Conservation (phyloP, 2,797 vertebrate genomes). For the Tapera naevia region DNA sequence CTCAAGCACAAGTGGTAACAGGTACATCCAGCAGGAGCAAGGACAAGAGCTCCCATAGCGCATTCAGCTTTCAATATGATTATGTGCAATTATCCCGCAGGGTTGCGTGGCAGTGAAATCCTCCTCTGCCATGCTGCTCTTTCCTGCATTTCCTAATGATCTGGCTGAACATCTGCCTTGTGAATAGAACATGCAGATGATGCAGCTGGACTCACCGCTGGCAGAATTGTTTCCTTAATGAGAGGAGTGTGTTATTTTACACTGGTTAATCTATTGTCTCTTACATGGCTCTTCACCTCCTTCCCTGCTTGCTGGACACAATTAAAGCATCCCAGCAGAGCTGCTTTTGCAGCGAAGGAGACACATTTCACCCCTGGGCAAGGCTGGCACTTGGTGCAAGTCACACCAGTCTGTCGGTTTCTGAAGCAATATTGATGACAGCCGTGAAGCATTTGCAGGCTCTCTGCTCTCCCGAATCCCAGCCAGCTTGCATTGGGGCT, state of each 20-base stretch:
- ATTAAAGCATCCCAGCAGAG: neutral
- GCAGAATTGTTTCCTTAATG: neutral
- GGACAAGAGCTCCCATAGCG: neutral
- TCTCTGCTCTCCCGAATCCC: neutral
- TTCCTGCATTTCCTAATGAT: neutral
- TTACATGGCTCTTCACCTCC: neutral
- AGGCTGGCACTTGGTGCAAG: neutral
- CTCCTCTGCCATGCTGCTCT: neutral
- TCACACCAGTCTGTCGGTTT: neutral
- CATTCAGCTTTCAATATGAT: neutral
- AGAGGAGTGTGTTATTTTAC: neutral
- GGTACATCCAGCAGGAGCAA: neutral
- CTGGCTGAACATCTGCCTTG: constrained; percentile 40
- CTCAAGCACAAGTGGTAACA: neutral
- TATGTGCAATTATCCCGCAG: neutral
- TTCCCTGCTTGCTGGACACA: rapidly evolving
- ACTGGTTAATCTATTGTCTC: neutral
- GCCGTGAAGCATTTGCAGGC: neutral
- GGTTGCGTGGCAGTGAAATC: neutral
- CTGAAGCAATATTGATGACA: neutral
- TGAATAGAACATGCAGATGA: neutral
- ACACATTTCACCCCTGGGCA: neutral
- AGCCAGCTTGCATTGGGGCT: neutral
- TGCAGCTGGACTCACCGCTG: constrained; percentile 31
- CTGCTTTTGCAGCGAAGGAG: neutral